Evolutionary conservation across 2,113 vertebrate species (phyloP), one percentile per base, ranked within the genome.

Genomic region (Orthonyx spaldingii): DNA sequence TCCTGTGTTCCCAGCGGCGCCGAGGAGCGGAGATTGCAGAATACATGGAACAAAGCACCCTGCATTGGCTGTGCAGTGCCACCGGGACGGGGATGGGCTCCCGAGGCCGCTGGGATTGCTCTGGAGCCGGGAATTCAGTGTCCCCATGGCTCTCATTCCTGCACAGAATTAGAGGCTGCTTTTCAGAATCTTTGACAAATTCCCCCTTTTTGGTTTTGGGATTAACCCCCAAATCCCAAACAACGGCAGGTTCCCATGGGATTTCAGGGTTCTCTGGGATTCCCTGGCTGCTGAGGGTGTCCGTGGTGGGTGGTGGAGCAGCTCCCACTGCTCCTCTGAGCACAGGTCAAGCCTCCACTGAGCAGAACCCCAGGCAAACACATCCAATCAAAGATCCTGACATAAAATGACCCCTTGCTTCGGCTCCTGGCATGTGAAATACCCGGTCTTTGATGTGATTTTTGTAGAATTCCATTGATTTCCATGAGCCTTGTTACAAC

Each of bases 241-340:
- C 27, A 35, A 39, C 10, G 17, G 28, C 53, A 56, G 52, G 15
- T 0, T 52, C 47, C 35, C 39, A 1, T 13, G 28, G 37, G 16
- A 6, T 33, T 26, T 19, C 0, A 5, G 33, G 21, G 14, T 15
- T 47, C 33, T n/a, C 21, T 8, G 37, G 11, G 46, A 9, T n/a
- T 30, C 11, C 8, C 2, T 14, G 53, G 50, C 37, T 3, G 10
- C 53, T 4, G 28, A 2, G 4, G 6, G 2, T 16, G 42, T 1
- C 28, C 5, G 17, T 1, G 23, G 41, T 10, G 28, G 61, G 10
- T 5, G 47, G 37, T 12, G 35, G 9, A 70, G 18, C 49, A 52
- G 82, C 27, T 9, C 35, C 59, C 27, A 2, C 63, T 6, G 4
- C 49, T n/a, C 42, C 53, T 17, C 10, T 3, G n/a, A 66, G 70